Percentiles rank a stretch among this genome's conserved stretches.
Evolutionary conservation across 2,113 vertebrate species (phyloP).

Genomic region (Pedionomus torquatus): DNA sequence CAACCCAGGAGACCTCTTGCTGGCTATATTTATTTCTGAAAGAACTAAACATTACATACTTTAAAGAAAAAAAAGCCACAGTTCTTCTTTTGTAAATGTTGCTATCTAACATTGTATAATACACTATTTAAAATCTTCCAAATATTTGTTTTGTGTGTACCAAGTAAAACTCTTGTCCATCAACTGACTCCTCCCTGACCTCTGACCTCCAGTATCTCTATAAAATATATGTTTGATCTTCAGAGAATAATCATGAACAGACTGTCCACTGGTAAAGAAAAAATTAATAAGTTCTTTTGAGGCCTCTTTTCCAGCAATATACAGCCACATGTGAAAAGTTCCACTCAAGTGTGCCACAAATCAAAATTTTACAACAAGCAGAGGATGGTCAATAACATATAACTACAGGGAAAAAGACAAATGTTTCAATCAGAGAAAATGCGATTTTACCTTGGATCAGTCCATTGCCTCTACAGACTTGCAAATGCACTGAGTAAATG

Average conservation of each 20-base stretch:
- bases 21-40: not conserved
- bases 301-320: not conserved
- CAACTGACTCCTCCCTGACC: not conserved
- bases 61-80: not conserved
- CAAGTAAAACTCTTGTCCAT: not conserved
- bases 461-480: not conserved
- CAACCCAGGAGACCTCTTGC: not conserved
- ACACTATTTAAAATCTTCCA: not conserved
- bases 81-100: not conserved
- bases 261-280: not conserved
- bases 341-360: not conserved
- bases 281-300: not conserved
- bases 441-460: not conserved
- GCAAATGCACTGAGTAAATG: not conserved
- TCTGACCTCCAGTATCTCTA: not conserved
- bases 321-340: not conserved
- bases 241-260: not conserved
- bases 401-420: not conserved
- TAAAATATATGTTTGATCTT: not conserved
- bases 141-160: not conserved
- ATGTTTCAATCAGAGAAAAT: not conserved
- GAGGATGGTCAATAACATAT: not conserved
- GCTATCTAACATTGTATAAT: not conserved
- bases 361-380: not conserved
- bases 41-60: not conserved